Conservation (phyloP, 1,140 invertebrate genomes). For the Aleiodes sp. region DNA sequence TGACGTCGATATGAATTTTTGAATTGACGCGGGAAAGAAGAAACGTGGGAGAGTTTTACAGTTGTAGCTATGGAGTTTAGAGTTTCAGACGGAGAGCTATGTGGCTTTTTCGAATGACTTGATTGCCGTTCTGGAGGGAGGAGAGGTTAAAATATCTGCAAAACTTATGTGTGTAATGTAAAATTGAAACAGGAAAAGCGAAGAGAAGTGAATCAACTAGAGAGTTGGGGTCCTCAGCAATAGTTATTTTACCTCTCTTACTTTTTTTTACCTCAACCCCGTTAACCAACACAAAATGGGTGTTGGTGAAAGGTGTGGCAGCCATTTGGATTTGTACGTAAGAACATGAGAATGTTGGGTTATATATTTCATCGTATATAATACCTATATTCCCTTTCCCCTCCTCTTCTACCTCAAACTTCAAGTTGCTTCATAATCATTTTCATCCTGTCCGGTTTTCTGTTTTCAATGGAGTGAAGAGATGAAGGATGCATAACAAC, state of each 20-base stretch:
- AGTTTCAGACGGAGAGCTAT: not conserved
- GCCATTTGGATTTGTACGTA: slow-evolving; percentile 42
- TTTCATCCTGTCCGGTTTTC: slow-evolving; percentile 38
- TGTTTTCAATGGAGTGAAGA: slow-evolving; percentile 20
- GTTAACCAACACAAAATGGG: slow-evolving; percentile 42
- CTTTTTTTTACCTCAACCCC: slow-evolving; percentile 32
- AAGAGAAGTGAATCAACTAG: not conserved
- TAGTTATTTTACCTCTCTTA: slow-evolving; percentile 32
- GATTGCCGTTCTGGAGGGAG: not conserved
- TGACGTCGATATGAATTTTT: not conserved
- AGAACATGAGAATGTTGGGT: slow-evolving; percentile 62
- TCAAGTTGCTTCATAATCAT: slow-evolving; percentile 39
- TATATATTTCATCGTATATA: slow-evolving; percentile 56
- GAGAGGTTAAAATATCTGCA: too few species aligned
- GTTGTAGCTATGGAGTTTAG: too few species aligned
- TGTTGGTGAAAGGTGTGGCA: slow-evolving; percentile 66
- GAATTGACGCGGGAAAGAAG: too few species aligned
- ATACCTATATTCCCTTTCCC: slow-evolving; percentile 35
- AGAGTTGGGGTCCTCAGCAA: slow-evolving; percentile 22
- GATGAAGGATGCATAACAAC: not conserved
- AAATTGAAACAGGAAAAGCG: too few species aligned
- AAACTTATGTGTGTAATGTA: too few species aligned
- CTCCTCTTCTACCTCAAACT: too few species aligned
- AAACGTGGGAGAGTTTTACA: slow-evolving; percentile 16
- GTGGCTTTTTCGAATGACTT: not conserved